A percentile compares a stretch with the other conserved stretches of the same genome.
phyloP scores from a whole-genome alignment of 2,888 invertebrate species.

The Micoletzkya japonica region DNA sequence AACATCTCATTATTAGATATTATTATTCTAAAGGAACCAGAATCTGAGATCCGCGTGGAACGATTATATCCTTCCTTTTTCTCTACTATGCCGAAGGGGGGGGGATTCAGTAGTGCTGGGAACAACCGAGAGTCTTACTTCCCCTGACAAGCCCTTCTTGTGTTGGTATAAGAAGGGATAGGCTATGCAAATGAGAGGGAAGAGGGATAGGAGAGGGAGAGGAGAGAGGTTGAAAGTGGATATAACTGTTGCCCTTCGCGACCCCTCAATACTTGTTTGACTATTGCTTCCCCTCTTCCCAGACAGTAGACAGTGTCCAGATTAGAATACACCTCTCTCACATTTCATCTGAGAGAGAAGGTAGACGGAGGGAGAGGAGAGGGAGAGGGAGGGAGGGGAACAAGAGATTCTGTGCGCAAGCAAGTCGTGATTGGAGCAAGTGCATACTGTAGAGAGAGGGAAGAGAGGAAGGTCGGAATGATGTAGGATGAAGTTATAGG shows the following conservation, averaged over 20 bases:
- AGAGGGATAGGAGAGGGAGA: background rate
- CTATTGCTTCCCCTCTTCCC: background rate
- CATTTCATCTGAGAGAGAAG: background rate
- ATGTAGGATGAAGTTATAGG: background rate
- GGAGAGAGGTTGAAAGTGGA: background rate
- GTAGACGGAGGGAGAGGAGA: background rate
- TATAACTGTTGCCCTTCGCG: background rate
- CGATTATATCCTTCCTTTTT: too few relatives aligned
- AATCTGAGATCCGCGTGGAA: too few relatives aligned
- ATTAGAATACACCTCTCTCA: too few relatives aligned
- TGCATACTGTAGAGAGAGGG: background rate
- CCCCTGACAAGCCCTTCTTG: too few relatives aligned
- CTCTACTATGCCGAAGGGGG: too few relatives aligned
- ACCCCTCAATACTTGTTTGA: slow-evolving; percentile 9
- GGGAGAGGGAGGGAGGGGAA: background rate
- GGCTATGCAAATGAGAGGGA: slow-evolving; percentile 22
- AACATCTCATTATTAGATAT: too few relatives aligned
- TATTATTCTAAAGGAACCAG: too few relatives aligned
- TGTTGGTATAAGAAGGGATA: too few relatives aligned
- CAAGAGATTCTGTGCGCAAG: too few relatives aligned
- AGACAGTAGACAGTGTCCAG: too few relatives aligned
- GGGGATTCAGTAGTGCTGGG: too few relatives aligned
- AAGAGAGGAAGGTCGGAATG: background rate
- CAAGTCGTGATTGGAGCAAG: background rate
- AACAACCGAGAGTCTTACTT: too few relatives aligned